These are phyloP conservation scores for Cheirogaleus major DNA, from an alignment of 2,797 vertebrate genomes.

Conservation along the genomic window DNA sequence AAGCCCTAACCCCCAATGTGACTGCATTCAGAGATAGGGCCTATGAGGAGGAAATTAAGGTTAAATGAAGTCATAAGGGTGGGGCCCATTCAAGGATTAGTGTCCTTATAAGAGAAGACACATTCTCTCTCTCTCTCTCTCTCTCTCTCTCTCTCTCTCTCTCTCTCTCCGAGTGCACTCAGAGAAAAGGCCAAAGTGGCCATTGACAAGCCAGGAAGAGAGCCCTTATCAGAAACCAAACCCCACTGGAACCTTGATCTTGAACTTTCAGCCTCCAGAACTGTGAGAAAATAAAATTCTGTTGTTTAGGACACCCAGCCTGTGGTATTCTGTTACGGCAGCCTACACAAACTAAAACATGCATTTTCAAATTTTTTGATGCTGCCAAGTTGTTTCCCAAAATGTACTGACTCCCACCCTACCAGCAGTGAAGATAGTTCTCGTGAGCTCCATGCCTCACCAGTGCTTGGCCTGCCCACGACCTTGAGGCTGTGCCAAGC, in stretches of 20 bases:
- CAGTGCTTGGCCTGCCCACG: not conserved
- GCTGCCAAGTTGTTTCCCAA: not conserved
- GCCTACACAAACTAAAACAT: not conserved
- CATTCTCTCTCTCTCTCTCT: not conserved
- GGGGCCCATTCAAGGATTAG: not conserved
- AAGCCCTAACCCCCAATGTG: not conserved
- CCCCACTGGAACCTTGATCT: not conserved
- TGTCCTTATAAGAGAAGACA: not conserved
- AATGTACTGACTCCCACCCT: not conserved
- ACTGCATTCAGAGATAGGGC: not conserved
- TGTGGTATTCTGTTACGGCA: not conserved
- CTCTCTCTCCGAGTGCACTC: not conserved
- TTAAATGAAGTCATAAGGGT: not conserved
- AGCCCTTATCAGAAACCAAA: not conserved
- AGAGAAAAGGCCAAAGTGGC: not conserved
- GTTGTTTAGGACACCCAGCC: not conserved
- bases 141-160: not conserved
- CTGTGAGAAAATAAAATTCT: not conserved
- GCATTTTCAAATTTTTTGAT: not conserved
- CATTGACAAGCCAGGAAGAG: not conserved
- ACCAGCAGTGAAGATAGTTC: not conserved
- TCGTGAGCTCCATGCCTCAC: not conserved
- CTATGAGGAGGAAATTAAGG: not conserved
- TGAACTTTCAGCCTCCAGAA: not conserved
- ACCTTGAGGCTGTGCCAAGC: not conserved